phyloP scores from a whole-genome alignment of 2,888 invertebrate species.

The Prosapia bicincta region DNA sequence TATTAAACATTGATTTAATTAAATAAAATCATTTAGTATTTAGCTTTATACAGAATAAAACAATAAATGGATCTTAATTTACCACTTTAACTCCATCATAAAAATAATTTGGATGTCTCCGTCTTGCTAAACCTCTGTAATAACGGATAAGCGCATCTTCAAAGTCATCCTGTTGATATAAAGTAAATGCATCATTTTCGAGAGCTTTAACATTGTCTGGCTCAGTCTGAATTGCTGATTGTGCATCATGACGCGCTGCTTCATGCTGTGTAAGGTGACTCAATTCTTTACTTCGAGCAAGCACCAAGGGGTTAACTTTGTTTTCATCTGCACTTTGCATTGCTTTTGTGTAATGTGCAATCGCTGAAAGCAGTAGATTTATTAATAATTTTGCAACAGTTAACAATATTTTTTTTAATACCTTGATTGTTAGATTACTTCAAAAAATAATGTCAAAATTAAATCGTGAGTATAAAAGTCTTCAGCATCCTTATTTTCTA shows the following conservation, averaged over 20 bases:
- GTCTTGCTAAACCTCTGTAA: constrained; percentile 6
- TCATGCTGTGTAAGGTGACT: constrained; percentile 7
- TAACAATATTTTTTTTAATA: too few species aligned
- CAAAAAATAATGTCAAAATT: too few species aligned
- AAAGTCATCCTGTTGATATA: constrained; percentile 21
- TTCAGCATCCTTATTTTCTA: too few species aligned
- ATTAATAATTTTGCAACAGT: too few species aligned
- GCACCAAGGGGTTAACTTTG: neutral
- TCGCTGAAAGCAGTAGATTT: neutral
- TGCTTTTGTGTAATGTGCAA: neutral
- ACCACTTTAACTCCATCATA: constrained; percentile 24
- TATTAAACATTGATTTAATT: too few species aligned
- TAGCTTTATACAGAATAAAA: too few species aligned
- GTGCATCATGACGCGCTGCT: constrained; percentile 7
- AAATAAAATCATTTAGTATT: too few species aligned
- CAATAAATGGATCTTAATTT: too few species aligned
- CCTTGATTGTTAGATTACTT: too few species aligned
- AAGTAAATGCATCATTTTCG: constrained; percentile 17
- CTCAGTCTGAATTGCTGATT: neutral
- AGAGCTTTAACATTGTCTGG: constrained; percentile 10
- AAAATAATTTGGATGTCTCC: constrained; percentile 19
- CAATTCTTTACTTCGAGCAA: constrained; percentile 15
- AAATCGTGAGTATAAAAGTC: too few species aligned
- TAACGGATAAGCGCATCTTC: constrained; percentile 16
- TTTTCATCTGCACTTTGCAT: constrained; percentile 9